Conservation (phyloP, 1,140 invertebrate genomes). For the Temnothorax nylanderi region DNA sequence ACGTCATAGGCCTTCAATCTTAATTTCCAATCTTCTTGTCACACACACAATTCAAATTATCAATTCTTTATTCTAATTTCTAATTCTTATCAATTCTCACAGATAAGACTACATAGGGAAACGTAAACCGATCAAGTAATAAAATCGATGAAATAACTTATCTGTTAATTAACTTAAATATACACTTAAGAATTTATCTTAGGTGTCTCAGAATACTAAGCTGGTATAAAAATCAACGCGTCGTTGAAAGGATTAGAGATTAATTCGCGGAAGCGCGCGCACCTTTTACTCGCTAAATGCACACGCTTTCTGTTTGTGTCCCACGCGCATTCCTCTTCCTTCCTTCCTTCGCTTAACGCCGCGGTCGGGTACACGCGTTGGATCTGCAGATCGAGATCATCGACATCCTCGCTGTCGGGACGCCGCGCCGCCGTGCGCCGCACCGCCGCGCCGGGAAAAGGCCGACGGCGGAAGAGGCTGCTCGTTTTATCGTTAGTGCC, state of each 20-base stretch:
- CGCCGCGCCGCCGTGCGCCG: not conserved
- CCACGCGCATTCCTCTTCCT: constrained; percentile 37
- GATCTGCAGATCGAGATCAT: constrained; percentile 60
- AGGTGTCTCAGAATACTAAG: not conserved
- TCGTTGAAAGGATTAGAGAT: not conserved
- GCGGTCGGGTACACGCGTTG: constrained; percentile 32
- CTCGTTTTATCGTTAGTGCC: constrained; percentile 65
- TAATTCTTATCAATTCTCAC: not conserved
- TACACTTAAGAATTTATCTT: not conserved
- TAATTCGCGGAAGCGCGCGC: not conserved
- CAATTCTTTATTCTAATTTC: not conserved
- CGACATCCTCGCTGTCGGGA: constrained; percentile 50
- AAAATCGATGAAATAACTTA: not conserved
- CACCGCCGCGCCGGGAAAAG: not conserved
- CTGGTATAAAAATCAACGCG: not conserved
- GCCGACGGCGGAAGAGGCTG: constrained; percentile 34
- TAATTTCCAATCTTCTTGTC: not conserved
- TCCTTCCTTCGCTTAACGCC: constrained; percentile 47
- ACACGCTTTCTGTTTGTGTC: constrained; percentile 11
- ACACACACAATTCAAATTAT: not conserved
- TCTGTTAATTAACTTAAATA: not conserved
- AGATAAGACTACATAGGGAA: not conserved
- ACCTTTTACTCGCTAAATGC: not conserved
- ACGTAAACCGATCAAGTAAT: not conserved
- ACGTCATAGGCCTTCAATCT: not conserved